Evolutionary conservation across 2,888 invertebrate species (phyloP).

Genomic region (Itoplectis maculator): DNA sequence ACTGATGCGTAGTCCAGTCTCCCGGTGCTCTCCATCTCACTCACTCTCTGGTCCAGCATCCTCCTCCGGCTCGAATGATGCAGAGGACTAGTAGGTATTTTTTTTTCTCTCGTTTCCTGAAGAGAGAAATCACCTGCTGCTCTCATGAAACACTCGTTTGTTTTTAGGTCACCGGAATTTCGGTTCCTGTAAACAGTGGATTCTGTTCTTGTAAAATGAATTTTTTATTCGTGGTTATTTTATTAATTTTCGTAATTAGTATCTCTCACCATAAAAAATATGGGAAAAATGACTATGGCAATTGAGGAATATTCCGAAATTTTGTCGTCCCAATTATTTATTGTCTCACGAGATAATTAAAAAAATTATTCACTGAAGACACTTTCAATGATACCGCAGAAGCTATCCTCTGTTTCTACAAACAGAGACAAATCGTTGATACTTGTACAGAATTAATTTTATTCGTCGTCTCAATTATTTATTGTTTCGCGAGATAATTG

Average conservation of each 20-base stretch:
- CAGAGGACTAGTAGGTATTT: not conserved
- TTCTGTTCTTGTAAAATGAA: not conserved
- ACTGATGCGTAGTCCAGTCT: slow-evolving; percentile 61
- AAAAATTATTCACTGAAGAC: no score
- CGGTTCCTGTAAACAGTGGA: not conserved
- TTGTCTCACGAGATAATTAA: no score
- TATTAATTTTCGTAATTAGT: no score
- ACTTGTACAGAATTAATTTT: no score
- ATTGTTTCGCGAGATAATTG: not conserved
- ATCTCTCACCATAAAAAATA: no score
- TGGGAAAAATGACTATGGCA: no score
- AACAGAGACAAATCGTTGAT: no score
- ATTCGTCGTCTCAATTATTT: not conserved
- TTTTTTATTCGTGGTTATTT: no score
- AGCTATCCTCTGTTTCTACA: no score
- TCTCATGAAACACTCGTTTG: slow-evolving; percentile 20
- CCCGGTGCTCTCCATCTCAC: slow-evolving; percentile 17
- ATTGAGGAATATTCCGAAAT: no score
- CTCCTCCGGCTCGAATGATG: slow-evolving; percentile 4
- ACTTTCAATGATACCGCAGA: no score
- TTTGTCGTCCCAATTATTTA: no score
- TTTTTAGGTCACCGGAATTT: not conserved
- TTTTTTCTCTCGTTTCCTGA: not conserved
- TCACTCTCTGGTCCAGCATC: not conserved
- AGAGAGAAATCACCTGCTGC: slow-evolving; percentile 34